Conservation (phyloP, 2,113 vertebrate species). For the Bos taurus region DNA sequence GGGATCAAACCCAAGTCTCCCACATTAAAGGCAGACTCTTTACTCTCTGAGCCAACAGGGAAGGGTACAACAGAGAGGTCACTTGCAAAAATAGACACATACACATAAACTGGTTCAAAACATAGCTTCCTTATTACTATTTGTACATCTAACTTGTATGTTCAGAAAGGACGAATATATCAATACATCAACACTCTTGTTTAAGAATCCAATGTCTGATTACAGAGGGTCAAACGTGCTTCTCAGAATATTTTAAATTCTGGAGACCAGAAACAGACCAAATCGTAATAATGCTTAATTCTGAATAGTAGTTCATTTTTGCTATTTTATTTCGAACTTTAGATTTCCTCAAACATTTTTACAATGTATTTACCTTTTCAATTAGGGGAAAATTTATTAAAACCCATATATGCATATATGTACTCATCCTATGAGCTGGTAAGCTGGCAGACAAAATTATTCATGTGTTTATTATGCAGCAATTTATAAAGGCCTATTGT, state of each 20-base stretch:
- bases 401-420: neutral
- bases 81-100: neutral
- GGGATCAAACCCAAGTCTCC: neutral
- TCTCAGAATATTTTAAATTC: neutral
- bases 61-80: neutral
- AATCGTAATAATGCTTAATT: neutral
- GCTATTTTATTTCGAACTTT: neutral
- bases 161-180: neutral
- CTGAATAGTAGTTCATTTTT: neutral
- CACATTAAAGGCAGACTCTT: neutral
- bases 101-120: neutral
- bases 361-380: neutral
- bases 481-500: neutral
- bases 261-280: neutral
- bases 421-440: neutral
- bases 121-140: neutral
- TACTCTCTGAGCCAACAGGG: neutral
- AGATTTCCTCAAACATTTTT: neutral
- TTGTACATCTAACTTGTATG: neutral
- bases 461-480: neutral
- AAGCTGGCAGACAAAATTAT: slow-evolving; percentile 3
- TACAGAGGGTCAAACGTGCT: neutral
- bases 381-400: neutral
- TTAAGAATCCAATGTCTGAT: neutral
- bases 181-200: neutral